Base-by-base conservation (phyloP, 1,140 invertebrate genomes). In the Triops longicaudatus region DNA sequence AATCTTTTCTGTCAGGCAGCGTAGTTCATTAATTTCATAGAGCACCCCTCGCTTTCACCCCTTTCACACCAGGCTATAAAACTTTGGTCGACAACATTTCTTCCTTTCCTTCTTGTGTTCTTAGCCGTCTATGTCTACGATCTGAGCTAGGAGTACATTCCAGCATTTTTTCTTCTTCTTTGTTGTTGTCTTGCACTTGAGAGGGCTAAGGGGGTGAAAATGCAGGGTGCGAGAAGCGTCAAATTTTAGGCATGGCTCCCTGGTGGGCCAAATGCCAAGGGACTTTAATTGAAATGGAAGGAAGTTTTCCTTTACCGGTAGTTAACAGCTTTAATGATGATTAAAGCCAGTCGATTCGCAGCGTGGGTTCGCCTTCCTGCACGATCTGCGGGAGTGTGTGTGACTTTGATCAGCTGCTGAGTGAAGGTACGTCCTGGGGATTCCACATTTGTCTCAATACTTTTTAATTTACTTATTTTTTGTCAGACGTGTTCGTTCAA, bases 241-340 rank as follows among this genome's bases (percentile, higher is more conserved):
- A 63, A 63, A 22, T 63, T 63, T 37, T 37, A 37, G 50, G 50
- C 22, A 63, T 63, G 14, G 6, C 50, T 63, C 50, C 50, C 50
- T 22, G 14, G 50, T 63, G 50, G 31, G 50, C 50, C 50, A n/a
- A 63, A 22, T 63, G 50, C 50, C 50, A 63, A 63, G 50, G 50
- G 22, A 63, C 50, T 63, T 63, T 63, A 63, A 63, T 63, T 63
- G 50, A 63, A 22, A 63, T 63, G 50, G 50, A 63, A 63, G 50
- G 50, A 63, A 22, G 50, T 22, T 22, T 37, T 37, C 17, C 5
- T 63, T 63, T 63, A 63, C 50, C 17, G 50, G 50, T 63, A 63
- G 50, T 63, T 22, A 63, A 63, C 50, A 63, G 50, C 50, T 63
- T 63, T 63, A 63, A 63, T 63, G 50, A 63, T 63, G 50, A 63